phyloP scores from a whole-genome alignment of 2,888 invertebrate species.

The Xylophagus ater region DNA sequence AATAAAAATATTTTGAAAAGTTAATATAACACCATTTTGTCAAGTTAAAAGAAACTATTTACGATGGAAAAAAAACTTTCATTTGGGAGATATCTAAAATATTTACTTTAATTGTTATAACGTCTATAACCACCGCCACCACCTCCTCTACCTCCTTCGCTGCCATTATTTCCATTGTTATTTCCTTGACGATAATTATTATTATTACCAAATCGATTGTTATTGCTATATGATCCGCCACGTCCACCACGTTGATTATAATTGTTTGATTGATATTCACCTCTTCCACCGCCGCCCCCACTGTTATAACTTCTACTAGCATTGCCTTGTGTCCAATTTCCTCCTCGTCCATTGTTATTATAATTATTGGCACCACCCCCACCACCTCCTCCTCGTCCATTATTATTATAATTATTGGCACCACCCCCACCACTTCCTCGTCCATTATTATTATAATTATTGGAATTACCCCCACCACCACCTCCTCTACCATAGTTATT shows the following conservation, averaged over 20 bases:
- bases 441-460: background rate
- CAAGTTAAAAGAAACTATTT: no score
- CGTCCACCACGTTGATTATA: constrained; percentile 15
- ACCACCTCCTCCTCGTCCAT: constrained; percentile 6
- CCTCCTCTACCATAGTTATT: constrained; percentile 14
- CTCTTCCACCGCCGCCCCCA: constrained; percentile 10
- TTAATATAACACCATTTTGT: no score
- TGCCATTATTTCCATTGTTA: no score
- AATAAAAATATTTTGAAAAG: no score
- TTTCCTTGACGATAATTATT: no score
- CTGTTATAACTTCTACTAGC: no score
- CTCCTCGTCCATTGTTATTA: constrained; percentile 15
- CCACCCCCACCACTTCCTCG: background rate
- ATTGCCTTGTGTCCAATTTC: no score
- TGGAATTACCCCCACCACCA: constrained; percentile 5
- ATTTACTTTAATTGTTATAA: background rate
- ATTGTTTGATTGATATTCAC: constrained; percentile 5
- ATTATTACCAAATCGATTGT: no score
- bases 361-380: constrained; percentile 8
- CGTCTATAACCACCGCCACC: constrained; percentile 11
- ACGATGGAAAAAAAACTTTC: no score
- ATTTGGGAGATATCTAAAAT: background rate
- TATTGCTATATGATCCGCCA: no score
- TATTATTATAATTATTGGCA: background rate
- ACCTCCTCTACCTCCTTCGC: constrained; percentile 18